Base-by-base conservation (phyloP, 2,113 vertebrate species). In the Lepus timidus region DNA sequence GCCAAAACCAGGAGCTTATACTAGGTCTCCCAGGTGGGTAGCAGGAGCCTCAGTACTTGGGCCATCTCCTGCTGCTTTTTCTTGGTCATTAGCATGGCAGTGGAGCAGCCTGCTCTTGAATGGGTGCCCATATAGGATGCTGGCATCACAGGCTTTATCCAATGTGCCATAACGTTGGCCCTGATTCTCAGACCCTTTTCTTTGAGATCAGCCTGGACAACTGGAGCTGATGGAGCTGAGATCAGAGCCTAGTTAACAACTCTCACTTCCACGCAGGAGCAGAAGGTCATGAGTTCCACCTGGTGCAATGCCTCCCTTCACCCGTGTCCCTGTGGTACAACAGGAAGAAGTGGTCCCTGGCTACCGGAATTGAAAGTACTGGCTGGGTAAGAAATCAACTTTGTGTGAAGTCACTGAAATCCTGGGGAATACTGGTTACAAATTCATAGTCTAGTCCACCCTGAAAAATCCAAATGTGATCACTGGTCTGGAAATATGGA, bases 321-420 rank as follows among this genome's bases (percentile, higher is more conserved):
- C 31, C 27, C 1, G 1, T 4, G 19, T 25, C 23, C 3, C 58
- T 33, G n/a, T 0, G 61, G 29, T 44, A 8, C 25, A 20, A 2
- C 1, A 27, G 9, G 20, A 20, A 85, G 6, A 55, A 78, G 3
- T 23, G 36, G 2, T 1, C 23, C 36, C 7, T 55, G 70, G 8
- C 14, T 1, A 44, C 11, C n/a, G 61, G 11, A 0, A 1, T 4
- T 70, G 61, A 36, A 84, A 71, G 20, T 27, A 51, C 3, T 76
- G 36, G 5, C 2, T 29, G 25, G 44, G 14, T 36, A 49, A 67
- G 64, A 88, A 85, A 44, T 31, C 51, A 20, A 0, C 20, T 74
- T 33, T 36, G 5, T 58, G 31, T 20, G 17, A 33, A 82, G 23
- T 73, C 62, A 27, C n/a, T 64, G 67, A 33, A 61, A 62, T 55